phyloP scores from a whole-genome alignment of 2,797 vertebrate species.

The Glyptemys insculpta region DNA sequence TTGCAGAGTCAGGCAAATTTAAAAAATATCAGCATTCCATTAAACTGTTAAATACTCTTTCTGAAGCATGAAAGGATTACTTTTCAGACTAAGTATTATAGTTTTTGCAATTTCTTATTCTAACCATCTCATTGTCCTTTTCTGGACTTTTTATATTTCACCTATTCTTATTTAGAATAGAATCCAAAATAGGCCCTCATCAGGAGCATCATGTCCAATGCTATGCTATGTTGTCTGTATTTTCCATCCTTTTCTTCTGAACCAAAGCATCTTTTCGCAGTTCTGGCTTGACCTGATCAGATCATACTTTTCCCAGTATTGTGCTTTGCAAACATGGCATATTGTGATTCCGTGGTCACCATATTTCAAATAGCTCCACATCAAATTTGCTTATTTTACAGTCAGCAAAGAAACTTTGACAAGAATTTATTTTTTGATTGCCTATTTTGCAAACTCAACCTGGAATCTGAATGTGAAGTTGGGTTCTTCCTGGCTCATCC shows the following conservation, averaged over 20 bases:
- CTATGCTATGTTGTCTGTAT: background rate
- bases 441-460: too few species aligned
- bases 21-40: background rate
- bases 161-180: background rate
- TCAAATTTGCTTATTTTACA: too few species aligned
- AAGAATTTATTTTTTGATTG: too few species aligned
- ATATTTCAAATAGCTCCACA: too few species aligned
- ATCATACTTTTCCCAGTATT: background rate
- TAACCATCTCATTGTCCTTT: background rate
- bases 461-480: too few species aligned
- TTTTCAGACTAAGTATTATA: background rate
- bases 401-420: too few species aligned
- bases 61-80: background rate
- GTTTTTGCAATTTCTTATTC: background rate
- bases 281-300: background rate
- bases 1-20: conserved; percentile 1
- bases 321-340: background rate
- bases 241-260: background rate
- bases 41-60: background rate
- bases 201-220: too few species aligned
- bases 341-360: too few species aligned
- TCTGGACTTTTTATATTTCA: background rate
- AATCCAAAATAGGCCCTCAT: background rate
- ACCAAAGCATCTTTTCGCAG: background rate
- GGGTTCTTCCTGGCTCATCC: too few species aligned